These are phyloP conservation scores for Apamea anceps DNA, from an alignment of 2,888 invertebrate genomes.

Conservation along the genomic window DNA sequence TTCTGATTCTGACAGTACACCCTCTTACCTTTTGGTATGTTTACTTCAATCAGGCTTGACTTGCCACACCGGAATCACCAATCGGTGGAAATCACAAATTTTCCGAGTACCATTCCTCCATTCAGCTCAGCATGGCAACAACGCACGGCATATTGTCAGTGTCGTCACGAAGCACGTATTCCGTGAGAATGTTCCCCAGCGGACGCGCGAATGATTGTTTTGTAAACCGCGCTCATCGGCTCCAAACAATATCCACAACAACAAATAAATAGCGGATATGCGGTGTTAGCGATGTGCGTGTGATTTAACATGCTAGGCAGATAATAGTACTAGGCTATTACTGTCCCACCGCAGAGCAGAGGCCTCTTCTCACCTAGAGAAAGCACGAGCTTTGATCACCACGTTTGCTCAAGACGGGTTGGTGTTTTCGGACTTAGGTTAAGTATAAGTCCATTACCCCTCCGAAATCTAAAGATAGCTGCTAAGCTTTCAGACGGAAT, in stretches of 20 bases:
- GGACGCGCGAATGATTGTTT: slow-evolving; percentile 63
- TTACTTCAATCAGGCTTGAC: too few species aligned
- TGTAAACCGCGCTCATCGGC: slow-evolving; percentile 55
- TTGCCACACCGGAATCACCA: not conserved
- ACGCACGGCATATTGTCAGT: slow-evolving; percentile 6
- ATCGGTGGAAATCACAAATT: not conserved
- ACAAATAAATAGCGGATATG: slow-evolving; percentile 62
- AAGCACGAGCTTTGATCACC: not conserved
- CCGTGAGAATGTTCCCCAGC: slow-evolving; percentile 59
- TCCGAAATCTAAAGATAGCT: not conserved
- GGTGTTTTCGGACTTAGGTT: not conserved
- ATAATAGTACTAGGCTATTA: too few species aligned
- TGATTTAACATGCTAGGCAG: not conserved
- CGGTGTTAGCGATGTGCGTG: slow-evolving; percentile 28
- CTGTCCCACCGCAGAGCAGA: not conserved
- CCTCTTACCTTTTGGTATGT: not conserved
- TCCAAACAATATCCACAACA: slow-evolving; percentile 58
- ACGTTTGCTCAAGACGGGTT: not conserved
- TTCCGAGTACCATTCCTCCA: not conserved
- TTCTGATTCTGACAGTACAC: not conserved
- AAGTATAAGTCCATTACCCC: not conserved
- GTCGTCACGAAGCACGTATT: slow-evolving; percentile 58
- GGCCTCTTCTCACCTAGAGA: not conserved
- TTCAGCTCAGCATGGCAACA: slow-evolving; percentile 47
- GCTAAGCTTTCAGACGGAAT: not conserved